phyloP scores from a whole-genome alignment of 2,113 vertebrate species.

The Typhlomys cinereus region DNA sequence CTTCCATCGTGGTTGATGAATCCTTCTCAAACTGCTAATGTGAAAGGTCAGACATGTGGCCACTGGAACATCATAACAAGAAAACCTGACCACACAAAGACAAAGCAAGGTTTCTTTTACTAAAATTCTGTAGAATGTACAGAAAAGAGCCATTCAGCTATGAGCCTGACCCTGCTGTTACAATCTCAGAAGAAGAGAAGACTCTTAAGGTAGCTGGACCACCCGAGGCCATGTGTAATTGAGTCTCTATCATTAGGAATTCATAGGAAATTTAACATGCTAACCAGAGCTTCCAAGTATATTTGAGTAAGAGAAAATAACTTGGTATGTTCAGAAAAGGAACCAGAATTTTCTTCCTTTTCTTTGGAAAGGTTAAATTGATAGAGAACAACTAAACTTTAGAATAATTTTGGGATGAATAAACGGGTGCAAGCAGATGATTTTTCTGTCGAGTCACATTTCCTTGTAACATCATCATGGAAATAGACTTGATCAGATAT shows the following conservation, averaged over 20 bases:
- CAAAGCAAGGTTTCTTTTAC: not conserved
- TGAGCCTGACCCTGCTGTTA: not conserved
- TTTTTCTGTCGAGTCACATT: not conserved
- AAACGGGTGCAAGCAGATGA: not conserved
- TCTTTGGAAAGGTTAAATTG: not conserved
- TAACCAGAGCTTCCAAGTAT: slow-evolving; percentile 19
- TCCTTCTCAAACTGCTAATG: not conserved
- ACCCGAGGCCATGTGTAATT: not conserved
- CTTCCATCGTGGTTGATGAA: not conserved
- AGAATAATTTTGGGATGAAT: not conserved
- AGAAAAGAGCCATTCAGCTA: not conserved
- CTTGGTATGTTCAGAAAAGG: not conserved
- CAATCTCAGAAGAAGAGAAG: not conserved
- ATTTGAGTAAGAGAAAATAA: not conserved
- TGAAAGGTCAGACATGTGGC: not conserved
- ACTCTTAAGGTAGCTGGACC: not conserved
- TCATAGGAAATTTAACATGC: slow-evolving; percentile 1
- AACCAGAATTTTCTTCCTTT: not conserved
- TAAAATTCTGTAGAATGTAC: not conserved
- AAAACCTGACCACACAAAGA: not conserved
- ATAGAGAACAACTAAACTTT: slow-evolving; percentile 10
- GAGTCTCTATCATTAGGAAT: not conserved
- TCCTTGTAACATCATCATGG: not conserved
- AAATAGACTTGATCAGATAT: not conserved
- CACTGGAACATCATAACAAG: not conserved